Conservation (phyloP, 2,888 invertebrate species). For the Amphipyra berbera region DNA sequence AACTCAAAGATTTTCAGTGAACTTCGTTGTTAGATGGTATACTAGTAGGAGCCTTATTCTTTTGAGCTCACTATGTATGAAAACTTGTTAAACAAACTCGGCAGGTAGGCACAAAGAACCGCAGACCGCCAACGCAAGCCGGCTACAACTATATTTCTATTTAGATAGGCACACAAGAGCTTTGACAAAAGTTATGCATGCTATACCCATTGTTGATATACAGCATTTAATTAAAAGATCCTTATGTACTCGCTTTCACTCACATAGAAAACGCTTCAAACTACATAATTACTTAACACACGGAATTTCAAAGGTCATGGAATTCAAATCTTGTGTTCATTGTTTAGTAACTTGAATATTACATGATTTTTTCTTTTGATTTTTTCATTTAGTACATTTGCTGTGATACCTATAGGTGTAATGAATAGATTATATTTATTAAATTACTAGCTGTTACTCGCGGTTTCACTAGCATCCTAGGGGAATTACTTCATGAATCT, state of each 20-base stretch:
- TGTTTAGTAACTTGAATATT: not conserved
- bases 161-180: slow-evolving; percentile 18
- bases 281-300: not conserved
- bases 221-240: slow-evolving; percentile 6
- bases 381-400: not conserved
- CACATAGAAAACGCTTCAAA: not conserved
- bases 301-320: not conserved
- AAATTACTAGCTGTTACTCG: too few relatives aligned
- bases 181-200: slow-evolving; percentile 25
- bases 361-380: not conserved
- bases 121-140: slow-evolving; percentile 5
- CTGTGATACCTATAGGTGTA: not conserved
- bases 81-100: slow-evolving; percentile 19
- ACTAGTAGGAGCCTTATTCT: not conserved
- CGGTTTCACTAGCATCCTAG: too few relatives aligned
- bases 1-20: not conserved
- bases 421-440: too few relatives aligned
- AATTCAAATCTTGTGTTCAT: not conserved
- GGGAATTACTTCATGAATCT: too few relatives aligned
- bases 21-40: not conserved
- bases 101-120: slow-evolving; percentile 11
- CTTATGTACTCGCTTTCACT: not conserved
- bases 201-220: slow-evolving; percentile 7
- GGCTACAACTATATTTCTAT: slow-evolving; percentile 18
- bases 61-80: slow-evolving; percentile 8